phyloP scores from a whole-genome alignment of 2,888 invertebrate genomes.

The Junonia oenone region DNA sequence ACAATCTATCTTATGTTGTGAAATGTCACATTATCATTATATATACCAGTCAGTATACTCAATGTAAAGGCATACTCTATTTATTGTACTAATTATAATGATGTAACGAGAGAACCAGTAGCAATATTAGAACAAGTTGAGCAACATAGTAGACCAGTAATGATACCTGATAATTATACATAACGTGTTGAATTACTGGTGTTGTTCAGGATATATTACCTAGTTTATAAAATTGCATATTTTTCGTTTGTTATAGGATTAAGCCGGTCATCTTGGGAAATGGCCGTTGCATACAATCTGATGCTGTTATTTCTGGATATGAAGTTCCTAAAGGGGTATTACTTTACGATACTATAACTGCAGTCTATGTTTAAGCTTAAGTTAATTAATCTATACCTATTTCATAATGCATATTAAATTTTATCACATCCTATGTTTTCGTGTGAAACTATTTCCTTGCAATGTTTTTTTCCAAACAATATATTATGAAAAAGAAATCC shows the following conservation, averaged over 20 bases:
- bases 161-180: not conserved
- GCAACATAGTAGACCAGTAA: not conserved
- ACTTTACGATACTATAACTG: no score
- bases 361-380: no score
- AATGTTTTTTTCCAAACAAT: no score
- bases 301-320: slow-evolving; percentile 87
- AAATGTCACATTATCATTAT: not conserved
- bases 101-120: not conserved
- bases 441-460: no score
- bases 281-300: slow-evolving; percentile 86
- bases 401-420: no score
- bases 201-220: not conserved
- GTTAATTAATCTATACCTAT: no score
- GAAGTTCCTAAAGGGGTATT: slow-evolving; percentile 89
- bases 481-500: not conserved
- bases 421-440: no score
- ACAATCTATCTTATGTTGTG: not conserved
- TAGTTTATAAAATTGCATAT: not conserved
- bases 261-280: slow-evolving; percentile 91
- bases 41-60: not conserved
- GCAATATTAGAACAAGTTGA: slow-evolving; percentile 9
- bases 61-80: not conserved
- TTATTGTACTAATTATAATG: not conserved
- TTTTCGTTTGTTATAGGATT: slow-evolving; percentile 75
- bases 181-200: not conserved